Conservation (phyloP, 2,888 invertebrate genomes). For the Hirudinaria manillensis region DNA sequence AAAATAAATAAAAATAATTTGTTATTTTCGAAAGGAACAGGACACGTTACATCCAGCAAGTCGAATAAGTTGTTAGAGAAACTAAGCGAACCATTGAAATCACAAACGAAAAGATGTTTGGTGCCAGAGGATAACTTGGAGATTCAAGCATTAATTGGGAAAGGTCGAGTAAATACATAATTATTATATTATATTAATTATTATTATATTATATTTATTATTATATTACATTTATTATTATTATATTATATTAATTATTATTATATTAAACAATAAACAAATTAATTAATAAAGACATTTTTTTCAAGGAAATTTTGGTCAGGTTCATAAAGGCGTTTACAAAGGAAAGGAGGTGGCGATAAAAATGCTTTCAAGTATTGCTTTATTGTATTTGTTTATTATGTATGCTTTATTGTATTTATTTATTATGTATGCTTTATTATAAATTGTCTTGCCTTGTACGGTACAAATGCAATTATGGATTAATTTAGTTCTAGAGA, state of each 20-base stretch:
- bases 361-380: not conserved
- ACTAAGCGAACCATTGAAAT: constrained; percentile 24
- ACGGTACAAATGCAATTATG: too few species aligned
- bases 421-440: too few species aligned
- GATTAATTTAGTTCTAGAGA: too few species aligned
- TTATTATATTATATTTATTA: too few species aligned
- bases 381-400: too few species aligned
- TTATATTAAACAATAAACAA: not conserved
- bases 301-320: not conserved
- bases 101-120: constrained; percentile 6
- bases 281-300: not conserved
- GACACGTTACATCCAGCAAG: not conserved
- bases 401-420: too few species aligned
- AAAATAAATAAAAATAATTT: too few species aligned
- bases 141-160: not conserved
- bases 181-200: not conserved
- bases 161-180: constrained; percentile 26
- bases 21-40: not conserved
- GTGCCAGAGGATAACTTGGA: not conserved
- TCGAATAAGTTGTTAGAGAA: constrained; percentile 18
- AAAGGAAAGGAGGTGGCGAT: not conserved
- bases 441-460: too few species aligned
- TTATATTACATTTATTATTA: too few species aligned
- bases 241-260: too few species aligned
- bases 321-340: not conserved